phyloP scores from a whole-genome alignment of 2,888 invertebrate genomes.

The Muschampia plurimacula region DNA sequence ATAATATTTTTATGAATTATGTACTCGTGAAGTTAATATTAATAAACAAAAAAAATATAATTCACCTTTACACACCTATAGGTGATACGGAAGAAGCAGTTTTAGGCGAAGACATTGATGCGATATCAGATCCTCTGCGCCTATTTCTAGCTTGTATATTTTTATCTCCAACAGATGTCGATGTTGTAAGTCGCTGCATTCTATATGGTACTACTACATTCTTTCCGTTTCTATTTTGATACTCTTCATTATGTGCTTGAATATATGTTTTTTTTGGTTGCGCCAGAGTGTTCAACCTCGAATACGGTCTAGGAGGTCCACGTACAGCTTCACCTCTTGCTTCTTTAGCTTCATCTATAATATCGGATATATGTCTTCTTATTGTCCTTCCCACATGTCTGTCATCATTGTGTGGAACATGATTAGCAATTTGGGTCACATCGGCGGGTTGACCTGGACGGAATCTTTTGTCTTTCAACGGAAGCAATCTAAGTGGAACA shows the following conservation, averaged over 20 bases:
- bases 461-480: conserved; percentile 47
- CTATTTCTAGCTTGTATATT: conserved; percentile 45
- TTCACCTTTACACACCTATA: conserved; percentile 82
- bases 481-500: conserved; percentile 45
- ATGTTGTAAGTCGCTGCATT: conserved; percentile 46
- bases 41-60: conserved; percentile 49
- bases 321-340: conserved; percentile 78
- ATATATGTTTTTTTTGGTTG: conserved; percentile 73
- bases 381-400: conserved; percentile 50
- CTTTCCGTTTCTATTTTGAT: conserved; percentile 60
- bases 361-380: conserved; percentile 64
- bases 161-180: conserved; percentile 45
- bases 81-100: conserved; percentile 52
- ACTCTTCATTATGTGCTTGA: conserved; percentile 67
- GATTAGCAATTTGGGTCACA: conserved; percentile 38
- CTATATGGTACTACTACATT: conserved; percentile 58
- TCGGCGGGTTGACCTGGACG: conserved; percentile 40
- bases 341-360: conserved; percentile 76
- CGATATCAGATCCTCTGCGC: conserved; percentile 18
- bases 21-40: background rate
- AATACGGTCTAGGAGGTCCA: conserved; percentile 62
- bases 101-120: conserved; percentile 44
- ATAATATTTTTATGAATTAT: conserved; percentile 23
- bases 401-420: conserved; percentile 48
- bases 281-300: conserved; percentile 70